Percentiles rank a stretch among this genome's conserved stretches.
Evolutionary conservation across 92 coral and sea anemone genomes (phyloP).

Genomic region (Epizoanthus fatuus): DNA sequence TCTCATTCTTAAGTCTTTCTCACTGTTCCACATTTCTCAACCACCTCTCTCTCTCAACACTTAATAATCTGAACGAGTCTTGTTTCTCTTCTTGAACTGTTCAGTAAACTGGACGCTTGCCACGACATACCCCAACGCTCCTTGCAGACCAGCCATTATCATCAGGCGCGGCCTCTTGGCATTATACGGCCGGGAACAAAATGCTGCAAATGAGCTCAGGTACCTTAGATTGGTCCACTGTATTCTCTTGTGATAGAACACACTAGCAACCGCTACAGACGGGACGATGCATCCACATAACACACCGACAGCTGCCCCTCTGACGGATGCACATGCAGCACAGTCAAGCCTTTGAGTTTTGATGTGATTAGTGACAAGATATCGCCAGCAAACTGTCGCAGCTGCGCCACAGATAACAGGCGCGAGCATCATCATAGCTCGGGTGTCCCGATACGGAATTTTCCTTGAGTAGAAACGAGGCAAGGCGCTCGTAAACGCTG

Average conservation of each 20-base stretch:
- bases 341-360: constrained; percentile 63
- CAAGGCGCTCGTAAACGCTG: constrained; percentile 18
- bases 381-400: constrained; percentile 69
- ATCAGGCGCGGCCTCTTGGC: constrained; percentile 63
- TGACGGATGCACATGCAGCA: constrained; percentile 76
- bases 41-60: not conserved
- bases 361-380: constrained; percentile 66
- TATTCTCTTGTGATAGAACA: constrained; percentile 58
- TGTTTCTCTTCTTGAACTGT: constrained; percentile 43
- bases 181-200: constrained; percentile 70
- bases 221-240: constrained; percentile 24
- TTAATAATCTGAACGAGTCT: not conserved
- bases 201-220: constrained; percentile 52
- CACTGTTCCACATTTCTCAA: no score
- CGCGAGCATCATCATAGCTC: constrained; percentile 55
- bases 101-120: constrained; percentile 79
- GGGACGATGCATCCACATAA: constrained; percentile 80
- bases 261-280: constrained; percentile 61
- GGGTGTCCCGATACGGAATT: constrained; percentile 37
- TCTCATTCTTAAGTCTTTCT: no score
- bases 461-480: constrained; percentile 27
- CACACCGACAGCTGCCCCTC: constrained; percentile 71
- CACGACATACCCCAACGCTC: constrained; percentile 73
- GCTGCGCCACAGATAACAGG: constrained; percentile 75
- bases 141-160: constrained; percentile 75